Conservation (phyloP, 1,140 invertebrate species). For the Camponotus vicinus region DNA sequence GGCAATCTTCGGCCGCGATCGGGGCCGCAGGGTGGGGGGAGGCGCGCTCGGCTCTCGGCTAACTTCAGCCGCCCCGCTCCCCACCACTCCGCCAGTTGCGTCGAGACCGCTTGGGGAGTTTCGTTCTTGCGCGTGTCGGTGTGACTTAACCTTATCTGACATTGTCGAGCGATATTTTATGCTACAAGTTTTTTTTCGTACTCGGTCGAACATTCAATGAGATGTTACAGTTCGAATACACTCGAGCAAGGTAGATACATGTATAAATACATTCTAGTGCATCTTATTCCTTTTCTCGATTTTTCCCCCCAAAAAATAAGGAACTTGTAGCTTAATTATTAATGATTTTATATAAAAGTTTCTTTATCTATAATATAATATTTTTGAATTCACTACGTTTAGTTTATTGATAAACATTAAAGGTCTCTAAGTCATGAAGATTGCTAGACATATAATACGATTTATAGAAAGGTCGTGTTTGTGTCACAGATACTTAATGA, state of each 20-base stretch:
- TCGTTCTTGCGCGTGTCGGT: neutral
- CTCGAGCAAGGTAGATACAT: neutral
- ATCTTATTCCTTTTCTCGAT: no score
- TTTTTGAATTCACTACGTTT: no score
- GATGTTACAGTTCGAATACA: neutral
- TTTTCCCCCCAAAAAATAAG: neutral
- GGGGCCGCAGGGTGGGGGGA: neutral
- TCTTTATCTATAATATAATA: no score
- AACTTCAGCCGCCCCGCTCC: neutral
- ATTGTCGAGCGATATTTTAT: neutral
- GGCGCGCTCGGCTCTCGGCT: conserved; percentile 42
- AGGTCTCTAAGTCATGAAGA: no score
- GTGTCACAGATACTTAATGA: no score
- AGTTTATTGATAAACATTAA: no score
- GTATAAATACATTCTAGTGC: neutral
- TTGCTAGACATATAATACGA: no score
- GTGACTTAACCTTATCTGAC: neutral
- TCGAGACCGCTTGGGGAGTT: neutral
- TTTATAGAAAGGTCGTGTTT: no score
- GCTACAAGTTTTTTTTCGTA: neutral
- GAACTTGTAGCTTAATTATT: neutral
- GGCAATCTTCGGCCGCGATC: conserved; percentile 29
- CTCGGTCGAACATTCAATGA: neutral
- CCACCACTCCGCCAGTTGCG: conserved; percentile 13
- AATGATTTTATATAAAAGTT: no score